phyloP scores from a whole-genome alignment of 1,140 invertebrate species.

The Penaeus vannamei region DNA sequence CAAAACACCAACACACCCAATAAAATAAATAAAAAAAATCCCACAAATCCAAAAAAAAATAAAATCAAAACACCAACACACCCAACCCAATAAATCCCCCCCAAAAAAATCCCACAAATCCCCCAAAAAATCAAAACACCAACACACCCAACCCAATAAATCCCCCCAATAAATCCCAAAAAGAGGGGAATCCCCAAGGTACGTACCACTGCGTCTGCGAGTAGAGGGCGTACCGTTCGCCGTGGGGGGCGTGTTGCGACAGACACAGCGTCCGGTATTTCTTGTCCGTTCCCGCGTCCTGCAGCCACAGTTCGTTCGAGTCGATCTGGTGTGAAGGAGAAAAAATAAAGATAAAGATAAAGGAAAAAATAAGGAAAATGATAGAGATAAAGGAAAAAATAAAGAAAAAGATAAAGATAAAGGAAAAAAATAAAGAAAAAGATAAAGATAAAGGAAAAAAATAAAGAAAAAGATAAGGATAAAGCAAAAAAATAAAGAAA shows the following conservation, averaged over 20 bases:
- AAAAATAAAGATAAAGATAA: neutral
- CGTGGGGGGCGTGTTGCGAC: conserved; percentile 71
- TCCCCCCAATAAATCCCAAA: neutral
- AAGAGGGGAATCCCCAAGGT: too few species aligned
- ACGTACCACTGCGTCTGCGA: conserved; percentile 74
- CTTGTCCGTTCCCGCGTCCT: conserved; percentile 78
- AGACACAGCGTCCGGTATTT: conserved; percentile 79
- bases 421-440: neutral
- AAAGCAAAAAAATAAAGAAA: too few species aligned
- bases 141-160: too few species aligned
- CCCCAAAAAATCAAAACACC: too few species aligned
- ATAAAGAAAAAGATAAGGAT: too few species aligned
- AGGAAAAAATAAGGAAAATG: neutral
- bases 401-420: neutral
- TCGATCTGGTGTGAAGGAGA: conserved; percentile 73
- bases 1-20: too few species aligned
- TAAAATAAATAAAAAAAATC: too few species aligned
- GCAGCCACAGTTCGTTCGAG: conserved; percentile 77
- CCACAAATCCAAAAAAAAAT: too few species aligned
- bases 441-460: neutral
- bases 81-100: neutral
- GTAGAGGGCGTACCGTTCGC: conserved; percentile 74
- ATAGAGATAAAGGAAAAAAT: neutral
- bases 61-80: too few species aligned
- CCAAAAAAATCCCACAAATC: neutral